Percentiles rank a stretch among this genome's conserved stretches.
Conservation (phyloP, 2,888 invertebrate genomes). For the Ennomos erosarius region DNA sequence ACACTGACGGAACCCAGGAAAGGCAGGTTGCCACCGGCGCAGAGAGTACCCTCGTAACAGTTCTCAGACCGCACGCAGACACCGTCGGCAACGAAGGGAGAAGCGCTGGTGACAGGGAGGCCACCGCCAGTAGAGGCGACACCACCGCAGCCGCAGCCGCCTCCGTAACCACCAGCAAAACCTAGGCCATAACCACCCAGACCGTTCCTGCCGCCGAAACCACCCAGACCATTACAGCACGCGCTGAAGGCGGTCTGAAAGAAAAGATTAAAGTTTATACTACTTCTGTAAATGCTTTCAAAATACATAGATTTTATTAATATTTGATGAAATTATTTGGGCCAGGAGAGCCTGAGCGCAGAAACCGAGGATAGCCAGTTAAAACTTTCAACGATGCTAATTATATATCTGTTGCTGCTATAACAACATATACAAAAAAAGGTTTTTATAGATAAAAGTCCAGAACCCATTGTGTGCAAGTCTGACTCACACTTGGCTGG, state of each 20-base stretch:
- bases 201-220: conserved; percentile 6
- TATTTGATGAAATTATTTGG: too few species aligned
- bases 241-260: conserved; percentile 30
- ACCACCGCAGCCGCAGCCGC: conserved; percentile 39
- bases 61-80: conserved; percentile 60
- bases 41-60: conserved; percentile 54
- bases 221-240: neutral
- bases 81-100: conserved; percentile 56
- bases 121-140: conserved; percentile 56
- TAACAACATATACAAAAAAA: too few species aligned
- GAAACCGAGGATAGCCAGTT: too few species aligned
- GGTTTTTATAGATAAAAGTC: too few species aligned
- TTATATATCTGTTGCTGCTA: too few species aligned
- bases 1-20: conserved; percentile 59
- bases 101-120: conserved; percentile 53
- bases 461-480: too few species aligned
- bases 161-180: conserved; percentile 13
- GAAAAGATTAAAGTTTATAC: neutral
- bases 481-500: too few species aligned
- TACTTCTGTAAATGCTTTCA: neutral
- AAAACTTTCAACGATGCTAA: too few species aligned
- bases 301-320: too few species aligned
- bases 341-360: too few species aligned
- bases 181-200: conserved; percentile 4
- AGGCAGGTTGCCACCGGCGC: conserved; percentile 58